phyloP scores from a whole-genome alignment of 2,888 invertebrate genomes.

The Portevinia maculata region DNA sequence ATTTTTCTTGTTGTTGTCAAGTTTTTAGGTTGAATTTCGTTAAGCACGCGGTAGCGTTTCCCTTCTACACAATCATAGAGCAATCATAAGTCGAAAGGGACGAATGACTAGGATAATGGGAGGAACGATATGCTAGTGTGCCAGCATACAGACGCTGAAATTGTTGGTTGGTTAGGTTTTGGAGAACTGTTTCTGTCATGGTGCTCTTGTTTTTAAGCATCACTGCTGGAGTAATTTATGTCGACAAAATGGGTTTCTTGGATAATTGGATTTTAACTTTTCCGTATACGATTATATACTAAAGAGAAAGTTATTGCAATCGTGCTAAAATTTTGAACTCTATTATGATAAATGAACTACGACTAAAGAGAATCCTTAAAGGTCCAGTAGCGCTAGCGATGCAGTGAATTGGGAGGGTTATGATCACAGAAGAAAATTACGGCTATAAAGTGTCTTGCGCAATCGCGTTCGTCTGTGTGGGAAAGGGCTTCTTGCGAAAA shows the following conservation, averaged over 20 bases:
- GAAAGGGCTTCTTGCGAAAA: no score
- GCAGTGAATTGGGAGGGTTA: no score
- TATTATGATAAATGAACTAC: no score
- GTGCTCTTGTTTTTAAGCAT: conserved; percentile 71
- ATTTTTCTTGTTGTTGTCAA: conserved; percentile 59
- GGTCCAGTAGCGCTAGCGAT: no score
- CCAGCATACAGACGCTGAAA: conserved; percentile 45
- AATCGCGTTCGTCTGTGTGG: no score
- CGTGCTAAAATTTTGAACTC: no score
- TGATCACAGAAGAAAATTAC: no score
- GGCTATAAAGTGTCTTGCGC: no score
- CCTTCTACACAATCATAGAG: conserved; percentile 72
- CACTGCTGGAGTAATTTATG: conserved; percentile 75
- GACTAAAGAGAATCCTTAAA: no score
- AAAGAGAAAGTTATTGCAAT: no score
- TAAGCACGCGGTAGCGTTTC: conserved; percentile 43
- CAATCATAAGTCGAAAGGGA: conserved; percentile 74
- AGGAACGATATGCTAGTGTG: conserved; percentile 27
- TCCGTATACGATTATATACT: no score
- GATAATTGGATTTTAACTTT: conserved; percentile 74
- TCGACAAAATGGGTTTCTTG: conserved; percentile 74
- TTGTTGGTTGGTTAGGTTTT: conserved; percentile 57
- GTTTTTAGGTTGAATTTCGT: conserved; percentile 46
- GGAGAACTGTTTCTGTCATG: conserved; percentile 69
- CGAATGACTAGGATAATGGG: conserved; percentile 69